A percentile compares a stretch with the other conserved stretches of the same genome.
These are phyloP conservation scores for Notodonta ziczac DNA, from an alignment of 2,888 invertebrate genomes.

Conservation along the genomic window DNA sequence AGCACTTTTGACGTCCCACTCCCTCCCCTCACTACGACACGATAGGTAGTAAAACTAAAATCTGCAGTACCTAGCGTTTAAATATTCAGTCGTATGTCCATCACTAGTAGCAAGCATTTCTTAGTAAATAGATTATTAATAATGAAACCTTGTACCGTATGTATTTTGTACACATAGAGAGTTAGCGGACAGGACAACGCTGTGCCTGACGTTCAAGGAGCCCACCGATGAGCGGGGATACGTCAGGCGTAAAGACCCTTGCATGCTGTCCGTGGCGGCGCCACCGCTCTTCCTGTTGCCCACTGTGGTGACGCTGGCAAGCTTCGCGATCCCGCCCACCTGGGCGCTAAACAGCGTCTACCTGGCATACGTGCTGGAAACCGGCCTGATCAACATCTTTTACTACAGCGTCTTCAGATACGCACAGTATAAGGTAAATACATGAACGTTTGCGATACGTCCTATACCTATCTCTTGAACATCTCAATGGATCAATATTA, in stretches of 20 bases:
- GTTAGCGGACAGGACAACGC: constrained; percentile 70
- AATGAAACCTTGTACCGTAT: background rate
- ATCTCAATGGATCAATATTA: no score
- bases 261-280: constrained; percentile 64
- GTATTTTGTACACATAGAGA: constrained; percentile 53
- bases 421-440: constrained; percentile 63
- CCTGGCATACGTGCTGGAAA: constrained; percentile 65
- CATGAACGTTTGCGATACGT: no score
- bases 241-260: constrained; percentile 61
- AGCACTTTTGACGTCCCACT: no score
- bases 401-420: constrained; percentile 68
- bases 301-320: constrained; percentile 65
- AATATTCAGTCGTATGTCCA: no score
- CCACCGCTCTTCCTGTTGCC: constrained; percentile 77
- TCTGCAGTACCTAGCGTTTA: no score
- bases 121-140: no score
- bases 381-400: constrained; percentile 63
- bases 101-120: no score
- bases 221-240: constrained; percentile 64
- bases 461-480: no score
- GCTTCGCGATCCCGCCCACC: constrained; percentile 66
- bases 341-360: constrained; percentile 66
- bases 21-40: no score
- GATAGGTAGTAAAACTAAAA: no score
- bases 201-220: constrained; percentile 72